A percentile compares a stretch with the other conserved stretches of the same genome.
Conservation (phyloP, 2,113 vertebrate genomes). For the Castor canadensis region DNA sequence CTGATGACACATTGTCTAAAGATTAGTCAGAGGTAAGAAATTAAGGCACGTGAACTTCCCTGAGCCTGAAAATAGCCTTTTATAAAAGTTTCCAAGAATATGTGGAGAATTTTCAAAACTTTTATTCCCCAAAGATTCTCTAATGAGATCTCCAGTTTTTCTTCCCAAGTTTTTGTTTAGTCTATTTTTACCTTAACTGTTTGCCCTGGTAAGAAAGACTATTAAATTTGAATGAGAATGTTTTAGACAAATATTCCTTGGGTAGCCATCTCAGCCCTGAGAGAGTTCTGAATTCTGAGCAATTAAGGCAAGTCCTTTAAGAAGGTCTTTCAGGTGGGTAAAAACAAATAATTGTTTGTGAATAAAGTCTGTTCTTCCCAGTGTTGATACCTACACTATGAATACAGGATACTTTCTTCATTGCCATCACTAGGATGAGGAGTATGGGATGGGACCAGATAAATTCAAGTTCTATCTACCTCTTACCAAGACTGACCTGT, state of each 20-base stretch:
- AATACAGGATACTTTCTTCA: neutral
- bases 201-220: neutral
- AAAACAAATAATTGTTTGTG: neutral
- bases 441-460: neutral
- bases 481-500: neutral
- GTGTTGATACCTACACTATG: neutral
- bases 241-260: neutral
- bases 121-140: neutral
- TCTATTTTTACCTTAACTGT: neutral
- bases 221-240: neutral
- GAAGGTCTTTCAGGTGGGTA: neutral
- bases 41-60: no score
- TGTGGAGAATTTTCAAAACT: neutral
- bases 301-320: neutral
- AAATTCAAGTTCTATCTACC: neutral
- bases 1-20: neutral
- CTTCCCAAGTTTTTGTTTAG: neutral
- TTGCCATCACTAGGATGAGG: neutral
- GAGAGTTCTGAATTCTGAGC: neutral
- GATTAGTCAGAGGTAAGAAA: neutral
- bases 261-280: neutral
- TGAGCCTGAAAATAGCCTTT: neutral
- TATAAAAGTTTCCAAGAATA: neutral
- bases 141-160: neutral
- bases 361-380: neutral